A percentile compares a stretch with the other conserved stretches of the same genome.
These are phyloP conservation scores for Zingel zingel DNA, from an alignment of 2,113 vertebrate genomes.

Conservation along the genomic window DNA sequence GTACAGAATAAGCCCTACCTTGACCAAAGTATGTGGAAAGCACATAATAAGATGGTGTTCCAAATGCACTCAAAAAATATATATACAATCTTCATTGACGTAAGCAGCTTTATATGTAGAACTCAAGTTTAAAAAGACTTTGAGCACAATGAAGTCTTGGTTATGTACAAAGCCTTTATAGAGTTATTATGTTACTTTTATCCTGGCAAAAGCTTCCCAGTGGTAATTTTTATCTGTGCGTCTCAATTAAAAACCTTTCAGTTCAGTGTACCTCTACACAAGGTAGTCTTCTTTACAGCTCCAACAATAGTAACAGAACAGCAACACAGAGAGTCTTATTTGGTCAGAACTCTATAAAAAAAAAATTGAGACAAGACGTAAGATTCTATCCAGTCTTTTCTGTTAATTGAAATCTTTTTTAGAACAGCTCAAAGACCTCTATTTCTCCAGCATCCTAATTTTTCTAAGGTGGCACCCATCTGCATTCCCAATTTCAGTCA, in stretches of 20 bases:
- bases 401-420: constrained; percentile 11
- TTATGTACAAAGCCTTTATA: not conserved
- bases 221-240: not conserved
- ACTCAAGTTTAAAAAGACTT: constrained; percentile 4
- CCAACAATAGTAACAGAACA: not conserved
- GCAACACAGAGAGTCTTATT: not conserved
- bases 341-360: not conserved
- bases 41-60: not conserved
- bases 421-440: not conserved
- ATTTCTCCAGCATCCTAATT: constrained; percentile 11
- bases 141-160: not conserved
- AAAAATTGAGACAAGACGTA: not conserved
- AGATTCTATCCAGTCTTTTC: not conserved
- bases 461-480: constrained; percentile 9
- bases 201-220: not conserved
- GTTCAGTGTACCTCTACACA: not conserved
- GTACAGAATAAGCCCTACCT: not conserved
- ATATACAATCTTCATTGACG: not conserved
- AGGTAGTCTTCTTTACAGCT: not conserved
- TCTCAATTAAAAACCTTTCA: not conserved
- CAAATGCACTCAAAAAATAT: not conserved
- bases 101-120: not conserved
- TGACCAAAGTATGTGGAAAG: not conserved
- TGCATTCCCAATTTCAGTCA: not conserved
- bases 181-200: constrained; percentile 15